Base-by-base conservation (phyloP, 2,113 vertebrate species). In the Puntigrus tetrazona region DNA sequence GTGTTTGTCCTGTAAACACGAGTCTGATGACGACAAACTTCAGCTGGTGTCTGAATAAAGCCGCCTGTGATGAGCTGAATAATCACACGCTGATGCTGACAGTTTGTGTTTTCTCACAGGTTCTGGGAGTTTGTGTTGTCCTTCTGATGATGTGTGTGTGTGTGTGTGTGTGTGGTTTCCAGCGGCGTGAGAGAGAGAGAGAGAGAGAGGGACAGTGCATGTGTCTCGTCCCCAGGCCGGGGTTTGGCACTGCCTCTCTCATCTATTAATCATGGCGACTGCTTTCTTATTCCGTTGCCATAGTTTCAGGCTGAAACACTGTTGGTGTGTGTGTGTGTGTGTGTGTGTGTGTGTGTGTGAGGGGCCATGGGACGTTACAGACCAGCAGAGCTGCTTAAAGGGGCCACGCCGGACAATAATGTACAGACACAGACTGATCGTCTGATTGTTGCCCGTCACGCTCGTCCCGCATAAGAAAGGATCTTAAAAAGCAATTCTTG, bases 251-350 rank as follows among this genome's bases (percentile, higher is more conserved):
- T 90, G 95, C 93, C 92, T 95, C 95, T 95, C 97, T 98, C 97
- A 98, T 99, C 97, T 98, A 98, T 99, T 99, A 99, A 98, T 99
- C 98, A 98, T 98, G 95, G 95, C 94, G 95, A 92, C 96, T 96
- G 94, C 96, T 97, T 96, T 96, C 96, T 96, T 95, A 96, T 96
- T 97, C 96, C 78, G 98, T 99, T 99, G 96, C 97, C 97, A 99
- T 99, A 97, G 98, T 98, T 97, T 97, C 97, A 94, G 93, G 94
- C 96, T 96, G 95, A 94, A 96, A 96, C 94, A 95, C 95, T 95
- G 95, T 96, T 95, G 95, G 96, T 96, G 92, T 96, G 95, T 94
- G 94, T 96, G 96, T 96, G 92, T 96, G 95, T 94, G 94, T 96
- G 93, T 92, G 94, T 90, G 94, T 94, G 57, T 59, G 55, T 65